Evolutionary conservation across 2,113 vertebrate genomes (phyloP), one percentile per base, ranked within the genome.

Genomic region (Strix aluco): DNA sequence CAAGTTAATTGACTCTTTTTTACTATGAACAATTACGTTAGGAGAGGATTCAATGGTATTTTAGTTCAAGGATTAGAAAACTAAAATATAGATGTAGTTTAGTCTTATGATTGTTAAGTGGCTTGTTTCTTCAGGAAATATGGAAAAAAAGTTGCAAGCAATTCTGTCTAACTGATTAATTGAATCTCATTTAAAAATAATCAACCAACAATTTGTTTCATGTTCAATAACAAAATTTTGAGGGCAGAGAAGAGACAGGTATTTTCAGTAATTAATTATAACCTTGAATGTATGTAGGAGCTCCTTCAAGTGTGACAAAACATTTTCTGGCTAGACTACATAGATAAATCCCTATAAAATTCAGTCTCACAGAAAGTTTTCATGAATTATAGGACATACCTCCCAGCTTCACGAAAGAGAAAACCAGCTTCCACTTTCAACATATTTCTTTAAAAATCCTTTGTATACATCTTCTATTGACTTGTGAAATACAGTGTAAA

Each of bases 201-300:
- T 12, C 44, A 78, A 79, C 36, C 32, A 81, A 87, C 47, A 44
- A 46, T 75, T 92, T 92, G 6, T 49, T 90, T 94, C 55, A 70
- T 62, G 79, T 70, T 91, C 77, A 84, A 44, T 55, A 74, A 54
- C 72, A 87, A 78, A 63, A 66, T 81, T 70, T 40, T 67, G 52
- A 83, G 61, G 59, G 20, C 44, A 71, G 59, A 81, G 40, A 88
- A 84, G 32, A 90, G 42, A 47, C 26, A 3, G 59, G 62, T 63
- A 81, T 70, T 88, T 86, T 70, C 51, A 71, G 49, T 84, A 92
- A 89, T 62, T 63, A 91, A 75, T 55, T 75, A 52, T 88, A 95
- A 86, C 44, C 77, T 86, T 92, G 83, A 84, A 61, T 1, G 0
- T 38, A 23, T 52, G 27, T 34, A 91, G 83, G 40, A 89, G 32